A percentile compares a stretch with the other conserved stretches of the same genome.
These are phyloP conservation scores for Orthosia gothica DNA, from an alignment of 2,888 invertebrate species.

Conservation along the genomic window DNA sequence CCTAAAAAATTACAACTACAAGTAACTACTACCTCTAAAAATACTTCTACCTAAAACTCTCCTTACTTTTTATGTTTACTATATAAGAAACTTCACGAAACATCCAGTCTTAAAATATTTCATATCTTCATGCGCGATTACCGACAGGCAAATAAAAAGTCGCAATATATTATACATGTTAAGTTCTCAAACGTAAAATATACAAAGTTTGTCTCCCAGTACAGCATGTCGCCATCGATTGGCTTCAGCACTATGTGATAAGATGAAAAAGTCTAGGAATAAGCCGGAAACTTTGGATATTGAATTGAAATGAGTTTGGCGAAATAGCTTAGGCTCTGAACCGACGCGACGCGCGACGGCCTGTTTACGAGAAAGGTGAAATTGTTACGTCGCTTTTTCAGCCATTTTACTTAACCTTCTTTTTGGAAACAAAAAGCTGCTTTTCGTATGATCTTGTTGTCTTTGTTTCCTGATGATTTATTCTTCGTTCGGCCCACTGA, in stretches of 20 bases:
- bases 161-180: slow-evolving; percentile 31
- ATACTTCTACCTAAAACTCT: slow-evolving; percentile 15
- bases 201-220: slow-evolving; percentile 42
- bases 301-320: slow-evolving; percentile 70
- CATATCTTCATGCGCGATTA: slow-evolving; percentile 32
- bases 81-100: slow-evolving; percentile 29
- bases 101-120: slow-evolving; percentile 38
- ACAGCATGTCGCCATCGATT: slow-evolving; percentile 58
- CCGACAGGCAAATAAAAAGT: slow-evolving; percentile 40
- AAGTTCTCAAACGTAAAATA: slow-evolving; percentile 52
- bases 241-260: slow-evolving; percentile 62
- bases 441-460: neutral
- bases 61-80: slow-evolving; percentile 5
- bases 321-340: slow-evolving; percentile 62
- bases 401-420: slow-evolving; percentile 48
- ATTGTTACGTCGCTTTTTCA: slow-evolving; percentile 54
- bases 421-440: slow-evolving; percentile 11
- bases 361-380: slow-evolving; percentile 65
- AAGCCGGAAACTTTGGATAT: slow-evolving; percentile 65
- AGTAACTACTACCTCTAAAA: slow-evolving; percentile 13
- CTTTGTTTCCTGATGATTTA: no score
- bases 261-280: slow-evolving; percentile 65
- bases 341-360: slow-evolving; percentile 53
- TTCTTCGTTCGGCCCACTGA: no score
- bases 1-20: slow-evolving; percentile 20